A percentile compares a stretch with the other conserved stretches of the same genome.
phyloP scores from a whole-genome alignment of 2,888 invertebrate species.

The Drosophila limbata region DNA sequence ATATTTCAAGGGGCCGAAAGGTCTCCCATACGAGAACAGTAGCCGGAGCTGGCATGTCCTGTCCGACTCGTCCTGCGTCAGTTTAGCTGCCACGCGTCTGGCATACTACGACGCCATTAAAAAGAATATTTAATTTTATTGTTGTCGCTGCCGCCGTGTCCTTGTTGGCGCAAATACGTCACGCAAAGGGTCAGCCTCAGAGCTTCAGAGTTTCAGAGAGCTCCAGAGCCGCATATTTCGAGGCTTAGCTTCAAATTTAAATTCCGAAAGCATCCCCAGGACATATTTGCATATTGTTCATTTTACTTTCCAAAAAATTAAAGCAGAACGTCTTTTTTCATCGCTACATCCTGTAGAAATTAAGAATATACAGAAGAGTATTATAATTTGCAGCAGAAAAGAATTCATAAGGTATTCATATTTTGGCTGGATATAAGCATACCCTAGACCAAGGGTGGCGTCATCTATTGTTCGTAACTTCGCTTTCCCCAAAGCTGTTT shows the following conservation, averaged over 20 bases:
- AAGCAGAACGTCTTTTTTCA: conserved; percentile 29
- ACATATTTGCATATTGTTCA: conserved; percentile 74
- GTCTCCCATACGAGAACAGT: conserved; percentile 5
- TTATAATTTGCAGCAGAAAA: background rate
- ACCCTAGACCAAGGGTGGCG: background rate
- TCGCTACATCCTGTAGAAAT: background rate
- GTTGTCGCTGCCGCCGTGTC: conserved; percentile 50
- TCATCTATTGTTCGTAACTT: background rate
- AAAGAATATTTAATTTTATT: conserved; percentile 81
- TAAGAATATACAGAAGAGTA: background rate
- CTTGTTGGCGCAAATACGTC: conserved; percentile 63
- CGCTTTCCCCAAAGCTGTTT: too few species aligned
- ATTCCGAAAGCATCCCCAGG: conserved; percentile 66
- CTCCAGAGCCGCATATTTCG: conserved; percentile 59
- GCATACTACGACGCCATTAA: conserved; percentile 72
- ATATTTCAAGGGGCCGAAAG: conserved; percentile 17
- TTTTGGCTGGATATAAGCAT: background rate
- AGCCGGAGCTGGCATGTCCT: background rate
- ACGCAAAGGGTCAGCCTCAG: conserved; percentile 66
- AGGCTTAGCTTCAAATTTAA: conserved; percentile 72
- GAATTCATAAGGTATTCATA: background rate
- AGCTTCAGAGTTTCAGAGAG: background rate
- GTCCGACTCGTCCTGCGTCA: background rate
- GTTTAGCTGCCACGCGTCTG: conserved; percentile 50
- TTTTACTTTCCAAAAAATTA: conserved; percentile 46